phyloP scores from a whole-genome alignment of 2,888 invertebrate species.

The Rutpela maculata region DNA sequence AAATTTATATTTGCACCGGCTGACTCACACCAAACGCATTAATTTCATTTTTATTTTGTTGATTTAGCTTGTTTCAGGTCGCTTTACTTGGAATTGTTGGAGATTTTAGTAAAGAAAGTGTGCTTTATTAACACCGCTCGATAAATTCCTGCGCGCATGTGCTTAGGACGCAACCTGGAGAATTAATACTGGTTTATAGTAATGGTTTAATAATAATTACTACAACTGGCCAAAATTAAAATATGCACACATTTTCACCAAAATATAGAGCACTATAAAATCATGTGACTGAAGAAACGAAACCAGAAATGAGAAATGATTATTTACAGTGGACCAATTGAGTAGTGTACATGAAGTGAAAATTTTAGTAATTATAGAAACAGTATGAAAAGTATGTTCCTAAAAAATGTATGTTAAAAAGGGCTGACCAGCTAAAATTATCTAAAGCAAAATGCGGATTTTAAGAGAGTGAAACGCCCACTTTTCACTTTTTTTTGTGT shows the following conservation, averaged over 20 bases:
- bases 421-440: too few relatives aligned
- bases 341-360: too few relatives aligned
- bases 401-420: too few relatives aligned
- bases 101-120: conserved; percentile 10
- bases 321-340: too few relatives aligned
- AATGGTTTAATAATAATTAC: neutral
- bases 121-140: neutral
- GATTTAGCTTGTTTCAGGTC: conserved; percentile 2
- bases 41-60: conserved; percentile 20
- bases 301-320: too few relatives aligned
- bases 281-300: too few relatives aligned
- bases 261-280: too few relatives aligned
- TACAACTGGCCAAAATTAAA: neutral
- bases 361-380: too few relatives aligned
- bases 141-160: conserved; percentile 27
- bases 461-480: too few relatives aligned
- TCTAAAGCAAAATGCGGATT: too few relatives aligned
- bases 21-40: conserved; percentile 10
- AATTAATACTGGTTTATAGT: neutral
- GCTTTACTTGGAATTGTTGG: neutral
- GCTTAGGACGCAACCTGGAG: neutral
- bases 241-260: neutral
- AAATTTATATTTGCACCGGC: conserved; percentile 17
- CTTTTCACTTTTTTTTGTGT: too few relatives aligned
- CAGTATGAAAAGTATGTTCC: too few relatives aligned